phyloP scores from a whole-genome alignment of 92 coral and sea anemone species.

The Epizoanthus fatuus region DNA sequence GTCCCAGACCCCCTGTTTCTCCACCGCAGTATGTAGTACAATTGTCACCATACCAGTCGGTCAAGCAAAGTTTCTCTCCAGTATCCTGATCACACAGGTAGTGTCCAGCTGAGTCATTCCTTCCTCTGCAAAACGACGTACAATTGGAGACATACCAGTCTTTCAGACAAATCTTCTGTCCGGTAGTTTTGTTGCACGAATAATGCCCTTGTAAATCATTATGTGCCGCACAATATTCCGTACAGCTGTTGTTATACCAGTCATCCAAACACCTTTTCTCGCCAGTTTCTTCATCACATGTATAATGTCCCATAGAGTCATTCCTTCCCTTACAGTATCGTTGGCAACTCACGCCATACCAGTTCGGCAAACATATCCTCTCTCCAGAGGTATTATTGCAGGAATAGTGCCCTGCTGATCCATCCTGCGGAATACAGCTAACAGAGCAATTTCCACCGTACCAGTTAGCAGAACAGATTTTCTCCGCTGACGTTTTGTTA shows the following conservation, averaged over 20 bases:
- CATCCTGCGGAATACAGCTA: conserved; percentile 21
- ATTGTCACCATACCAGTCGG: conserved; percentile 57
- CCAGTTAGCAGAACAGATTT: conserved; percentile 67
- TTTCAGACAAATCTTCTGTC: conserved; percentile 26
- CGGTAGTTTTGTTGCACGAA: conserved; percentile 50
- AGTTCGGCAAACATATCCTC: conserved; percentile 32
- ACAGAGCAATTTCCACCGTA: conserved; percentile 54
- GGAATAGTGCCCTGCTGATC: conserved; percentile 18
- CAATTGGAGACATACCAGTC: conserved; percentile 34
- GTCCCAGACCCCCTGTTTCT: conserved; percentile 36
- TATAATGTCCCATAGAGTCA: conserved; percentile 64
- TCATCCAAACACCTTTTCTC: conserved; percentile 63
- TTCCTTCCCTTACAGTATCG: conserved; percentile 20
- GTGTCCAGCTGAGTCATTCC: not conserved
- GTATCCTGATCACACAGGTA: conserved; percentile 26
- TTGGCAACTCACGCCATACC: conserved; percentile 37
- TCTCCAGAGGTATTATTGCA: conserved; percentile 43
- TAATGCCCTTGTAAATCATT: conserved; percentile 60
- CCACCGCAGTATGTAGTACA: conserved; percentile 60
- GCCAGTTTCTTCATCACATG: conserved; percentile 75
- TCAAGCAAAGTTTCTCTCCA: conserved; percentile 70
- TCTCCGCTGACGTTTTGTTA: conserved; percentile 54
- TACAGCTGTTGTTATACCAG: conserved; percentile 81
- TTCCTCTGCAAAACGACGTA: conserved; percentile 1
- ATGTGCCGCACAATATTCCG: conserved; percentile 70